Percentiles rank a stretch among this genome's conserved stretches.
phyloP scores from a whole-genome alignment of 2,888 invertebrate species.

The Argynnis bischoffii region DNA sequence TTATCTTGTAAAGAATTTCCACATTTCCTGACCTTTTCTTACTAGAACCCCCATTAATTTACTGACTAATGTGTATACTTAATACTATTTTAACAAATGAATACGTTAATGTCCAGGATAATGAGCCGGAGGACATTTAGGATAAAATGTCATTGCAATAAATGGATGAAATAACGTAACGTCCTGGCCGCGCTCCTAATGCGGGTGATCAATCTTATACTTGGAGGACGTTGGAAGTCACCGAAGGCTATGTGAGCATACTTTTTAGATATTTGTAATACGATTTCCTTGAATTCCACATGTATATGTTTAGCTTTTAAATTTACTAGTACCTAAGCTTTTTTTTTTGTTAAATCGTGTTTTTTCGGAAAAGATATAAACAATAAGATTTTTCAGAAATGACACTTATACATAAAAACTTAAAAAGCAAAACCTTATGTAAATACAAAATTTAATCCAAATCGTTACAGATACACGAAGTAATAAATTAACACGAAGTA shows the following conservation, averaged over 20 bases:
- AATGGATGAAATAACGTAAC: conserved; percentile 25
- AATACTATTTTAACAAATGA: no score
- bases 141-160: conserved; percentile 17
- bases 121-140: not conserved
- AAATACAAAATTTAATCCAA: no score
- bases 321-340: not conserved
- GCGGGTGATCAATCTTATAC: conserved; percentile 35
- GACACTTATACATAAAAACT: no score
- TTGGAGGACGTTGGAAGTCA: conserved; percentile 17
- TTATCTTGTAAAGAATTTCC: no score
- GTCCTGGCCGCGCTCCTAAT: conserved; percentile 31
- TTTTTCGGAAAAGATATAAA: no score
- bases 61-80: no score
- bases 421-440: no score
- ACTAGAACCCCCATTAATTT: no score
- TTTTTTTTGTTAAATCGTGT: not conserved
- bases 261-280: conserved; percentile 1
- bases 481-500: no score
- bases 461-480: no score
- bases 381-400: no score
- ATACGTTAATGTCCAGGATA: not conserved
- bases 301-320: not conserved
- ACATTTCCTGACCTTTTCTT: no score
- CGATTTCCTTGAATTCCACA: not conserved
- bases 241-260: not conserved